Conservation (phyloP, 2,888 invertebrate species). For the Apodemia duryi region DNA sequence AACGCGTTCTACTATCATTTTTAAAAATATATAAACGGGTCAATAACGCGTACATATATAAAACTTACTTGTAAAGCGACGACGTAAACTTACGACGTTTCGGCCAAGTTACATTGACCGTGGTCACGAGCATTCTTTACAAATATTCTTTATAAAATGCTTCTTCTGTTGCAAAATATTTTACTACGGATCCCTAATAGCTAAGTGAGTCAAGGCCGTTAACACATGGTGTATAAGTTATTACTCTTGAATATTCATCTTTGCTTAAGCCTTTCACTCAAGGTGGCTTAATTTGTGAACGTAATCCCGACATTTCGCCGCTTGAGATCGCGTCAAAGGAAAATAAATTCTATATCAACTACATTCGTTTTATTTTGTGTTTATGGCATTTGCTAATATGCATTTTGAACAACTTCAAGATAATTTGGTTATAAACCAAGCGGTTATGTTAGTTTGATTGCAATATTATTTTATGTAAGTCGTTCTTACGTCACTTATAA, state of each 20-base stretch:
- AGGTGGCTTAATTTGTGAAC: conserved; percentile 32
- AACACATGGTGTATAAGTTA: conserved; percentile 28
- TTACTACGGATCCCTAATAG: conserved; percentile 14
- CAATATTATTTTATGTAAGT: background rate
- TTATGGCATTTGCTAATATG: background rate
- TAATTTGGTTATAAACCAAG: conserved; percentile 2
- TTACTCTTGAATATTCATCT: conserved; percentile 28
- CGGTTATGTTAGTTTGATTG: conserved; percentile 4
- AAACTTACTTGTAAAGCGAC: no score
- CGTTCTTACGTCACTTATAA: background rate
- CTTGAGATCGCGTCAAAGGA: conserved; percentile 8
- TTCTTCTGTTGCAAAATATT: conserved; percentile 2
- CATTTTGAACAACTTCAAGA: conserved; percentile 9
- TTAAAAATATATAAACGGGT: no score
- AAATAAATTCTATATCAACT: conserved; percentile 11
- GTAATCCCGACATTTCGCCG: conserved; percentile 35
- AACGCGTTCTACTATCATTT: no score
- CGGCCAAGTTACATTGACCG: no score
- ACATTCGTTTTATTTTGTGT: background rate
- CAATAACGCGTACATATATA: no score
- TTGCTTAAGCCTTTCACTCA: conserved; percentile 31
- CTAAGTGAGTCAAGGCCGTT: conserved; percentile 35
- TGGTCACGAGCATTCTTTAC: no score
- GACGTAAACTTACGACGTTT: no score
- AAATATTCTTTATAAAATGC: no score